Conservation (phyloP, 2,113 vertebrate genomes). For the Lycaon pictus region DNA sequence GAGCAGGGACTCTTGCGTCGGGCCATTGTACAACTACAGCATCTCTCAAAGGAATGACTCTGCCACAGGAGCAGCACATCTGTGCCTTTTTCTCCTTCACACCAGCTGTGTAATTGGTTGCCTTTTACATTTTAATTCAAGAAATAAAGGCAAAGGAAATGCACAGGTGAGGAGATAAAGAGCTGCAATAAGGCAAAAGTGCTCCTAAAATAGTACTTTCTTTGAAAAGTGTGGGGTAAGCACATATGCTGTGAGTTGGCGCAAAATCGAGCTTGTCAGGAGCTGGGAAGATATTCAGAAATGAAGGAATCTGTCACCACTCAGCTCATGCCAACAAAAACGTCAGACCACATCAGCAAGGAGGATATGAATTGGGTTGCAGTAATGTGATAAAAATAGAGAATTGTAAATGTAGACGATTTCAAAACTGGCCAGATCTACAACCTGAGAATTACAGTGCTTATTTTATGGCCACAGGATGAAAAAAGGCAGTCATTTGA, state of each 20-base stretch:
- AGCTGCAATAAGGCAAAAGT: accelerated
- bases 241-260: accelerated
- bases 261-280: neutral
- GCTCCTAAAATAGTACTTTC: neutral
- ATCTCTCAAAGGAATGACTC: too few relatives aligned
- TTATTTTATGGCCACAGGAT: neutral
- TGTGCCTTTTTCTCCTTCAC: too few relatives aligned
- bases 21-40: too few relatives aligned
- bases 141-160: neutral
- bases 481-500: neutral
- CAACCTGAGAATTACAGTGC: neutral
- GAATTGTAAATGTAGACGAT: neutral
- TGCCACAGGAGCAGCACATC: accelerated
- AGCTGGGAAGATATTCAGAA: neutral
- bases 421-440: neutral
- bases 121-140: neutral
- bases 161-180: neutral
- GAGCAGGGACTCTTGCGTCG: too few relatives aligned
- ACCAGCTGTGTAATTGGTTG: accelerated
- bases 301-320: neutral
- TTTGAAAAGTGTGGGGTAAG: neutral
- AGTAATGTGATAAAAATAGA: neutral
- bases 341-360: neutral
- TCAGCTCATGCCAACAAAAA: neutral
- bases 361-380: too few relatives aligned